Evolutionary conservation across 2,888 invertebrate species (phyloP), one percentile per base, ranked within the genome.

Genomic region (Schizaphis graminum): DNA sequence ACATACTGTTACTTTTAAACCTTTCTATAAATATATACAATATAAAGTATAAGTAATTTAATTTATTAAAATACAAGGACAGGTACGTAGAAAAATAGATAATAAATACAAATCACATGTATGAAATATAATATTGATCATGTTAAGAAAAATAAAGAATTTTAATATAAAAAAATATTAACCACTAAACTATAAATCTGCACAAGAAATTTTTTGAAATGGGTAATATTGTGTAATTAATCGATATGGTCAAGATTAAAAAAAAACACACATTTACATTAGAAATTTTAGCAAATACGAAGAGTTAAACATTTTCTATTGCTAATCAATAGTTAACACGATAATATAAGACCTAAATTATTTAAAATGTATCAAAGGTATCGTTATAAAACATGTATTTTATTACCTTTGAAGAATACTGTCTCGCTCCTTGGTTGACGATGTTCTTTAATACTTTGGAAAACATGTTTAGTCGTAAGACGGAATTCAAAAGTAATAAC

Each of bases 1-100:
- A 96, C 99, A 97, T 95, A 99, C 99, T 95, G 98, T 98, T 91
- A 99, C 99, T 97, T 99, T 99, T 95, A 97, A 97, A 96, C 98
- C 97, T 95, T 97, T 97, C 94, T 95, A 44, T 47, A 94, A 89
- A 88, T 21, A 77, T 47, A 21, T 77, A 16, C 16, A 44, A 44
- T 3, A 44, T 44, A 44, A 77, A 77, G 7, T 0, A 35, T 16
- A 35, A 21, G 35, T 16, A 67, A 35, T 16, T 77, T 21, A 21
- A 16, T 77, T 35, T 8, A 28, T 35, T 35, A 35, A 35, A 77
- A 35, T 21, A 77, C 0, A 1, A 35, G n/a, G 16, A 77, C 7
- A 47, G 44, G 44, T n/a, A 77, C 7, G 21, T 0, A 0, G 1
- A 77, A 35, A 67, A 35, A 35, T 77, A 77, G 0, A 77, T 16